Base-by-base conservation (phyloP, 2,888 invertebrate genomes). In the Tridacna crocea region DNA sequence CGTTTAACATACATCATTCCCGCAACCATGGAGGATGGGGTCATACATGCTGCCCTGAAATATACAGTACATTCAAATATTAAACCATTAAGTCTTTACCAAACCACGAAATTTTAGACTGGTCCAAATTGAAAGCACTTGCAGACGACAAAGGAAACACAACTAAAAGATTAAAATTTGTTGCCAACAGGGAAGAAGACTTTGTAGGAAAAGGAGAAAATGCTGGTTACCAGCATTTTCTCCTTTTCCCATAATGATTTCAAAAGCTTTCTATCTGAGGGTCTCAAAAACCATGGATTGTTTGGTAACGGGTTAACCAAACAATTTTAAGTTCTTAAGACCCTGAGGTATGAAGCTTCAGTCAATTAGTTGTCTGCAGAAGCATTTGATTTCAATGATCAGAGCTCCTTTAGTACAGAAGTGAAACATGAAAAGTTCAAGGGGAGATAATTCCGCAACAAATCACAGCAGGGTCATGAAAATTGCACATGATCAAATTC, bases 1-100 rank as follows among this genome's bases (percentile, higher is more conserved):
- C 99, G 96, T 95, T 99, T 98, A 90, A 99, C 96, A 95, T 99
- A 99, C 66, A 99, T 96, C 92, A 99, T 95, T 47, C 99, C 98
- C 91, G 99, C 96, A 89, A 99, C 97, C 77, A 99, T 96, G 19
- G 98, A 97, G 94, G 98, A 98, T 0, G 99, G 98, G 13, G 98
- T 97, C 87, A 98, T 97, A 94, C 97, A 97, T 11, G 98, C 97
- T 91, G 96, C 96, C 92, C 97, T 96, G 78, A 96, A 96, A 86
- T 92, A 96, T 96, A 70, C 97, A 97, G n/a, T 60, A n/a, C n/a
- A n/a, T n/a, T n/a, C n/a, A n/a, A n/a, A 13, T 51, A 77, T 15
- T 46, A 65, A 76, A 72, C 3, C 17, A 36, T 36, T 36, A 36
- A 36, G 3, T 8, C 8, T 36, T 36, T 36, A 2, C 36, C 36